Evolutionary conservation across 2,113 vertebrate genomes (phyloP).

Genomic region (Pipa parva): DNA sequence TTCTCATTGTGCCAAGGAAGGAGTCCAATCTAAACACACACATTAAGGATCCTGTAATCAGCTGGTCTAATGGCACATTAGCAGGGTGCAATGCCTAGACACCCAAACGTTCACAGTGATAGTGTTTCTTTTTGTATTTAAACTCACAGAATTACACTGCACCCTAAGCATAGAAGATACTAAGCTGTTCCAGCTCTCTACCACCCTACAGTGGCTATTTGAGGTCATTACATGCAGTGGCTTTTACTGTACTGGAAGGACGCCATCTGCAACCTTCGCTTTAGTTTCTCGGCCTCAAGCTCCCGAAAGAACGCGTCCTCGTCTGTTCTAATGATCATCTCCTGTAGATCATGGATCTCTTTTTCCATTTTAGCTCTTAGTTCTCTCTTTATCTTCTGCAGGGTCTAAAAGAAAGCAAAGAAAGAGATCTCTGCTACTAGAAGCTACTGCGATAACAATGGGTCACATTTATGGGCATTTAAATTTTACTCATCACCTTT

Average conservation of each 20-base stretch:
- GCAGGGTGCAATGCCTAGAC: neutral
- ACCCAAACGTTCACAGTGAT: neutral
- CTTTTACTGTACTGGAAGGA: conserved; percentile 82
- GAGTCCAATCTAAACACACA: too few relatives aligned
- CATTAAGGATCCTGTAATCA: too few relatives aligned
- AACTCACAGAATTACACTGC: too few relatives aligned
- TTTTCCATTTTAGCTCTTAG: conserved; percentile 83
- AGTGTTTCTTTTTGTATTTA: neutral
- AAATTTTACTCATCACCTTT: too few relatives aligned
- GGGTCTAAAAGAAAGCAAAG: conserved; percentile 63
- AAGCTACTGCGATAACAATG: too few relatives aligned
- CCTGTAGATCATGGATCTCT: conserved; percentile 83
- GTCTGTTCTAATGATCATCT: conserved; percentile 74
- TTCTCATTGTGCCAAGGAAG: too few relatives aligned
- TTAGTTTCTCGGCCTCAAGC: conserved; percentile 79
- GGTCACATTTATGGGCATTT: too few relatives aligned
- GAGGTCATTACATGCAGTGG: conserved; percentile 52
- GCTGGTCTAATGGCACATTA: too few relatives aligned
- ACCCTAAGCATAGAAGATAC: neutral
- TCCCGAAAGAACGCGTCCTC: conserved; percentile 80
- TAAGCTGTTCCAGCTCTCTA: neutral
- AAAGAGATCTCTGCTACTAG: too few relatives aligned
- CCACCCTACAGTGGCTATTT: neutral
- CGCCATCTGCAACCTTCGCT: conserved; percentile 73
- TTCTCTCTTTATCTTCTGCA: conserved; percentile 82